Evolutionary conservation across 2,113 vertebrate genomes (phyloP).

Genomic region (Ophiodon elongatus): DNA sequence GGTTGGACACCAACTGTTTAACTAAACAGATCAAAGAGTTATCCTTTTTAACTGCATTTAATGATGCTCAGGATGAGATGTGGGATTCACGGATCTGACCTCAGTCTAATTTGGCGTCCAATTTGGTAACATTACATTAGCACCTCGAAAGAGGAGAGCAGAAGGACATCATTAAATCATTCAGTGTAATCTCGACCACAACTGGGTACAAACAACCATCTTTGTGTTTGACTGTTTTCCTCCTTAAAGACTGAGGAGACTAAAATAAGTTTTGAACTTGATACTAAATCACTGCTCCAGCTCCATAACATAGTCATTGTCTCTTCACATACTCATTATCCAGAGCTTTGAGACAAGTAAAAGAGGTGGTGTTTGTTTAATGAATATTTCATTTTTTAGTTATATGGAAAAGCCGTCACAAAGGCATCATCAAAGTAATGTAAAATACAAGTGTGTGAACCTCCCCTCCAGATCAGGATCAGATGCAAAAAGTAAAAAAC

Average conservation of each 20-base stretch:
- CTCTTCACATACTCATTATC: constrained; percentile 20
- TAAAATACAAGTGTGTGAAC: constrained; percentile 4
- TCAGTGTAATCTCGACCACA: constrained; percentile 5
- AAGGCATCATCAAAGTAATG: constrained; percentile 1
- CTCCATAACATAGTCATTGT: constrained; percentile 23
- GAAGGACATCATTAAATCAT: constrained; percentile 28
- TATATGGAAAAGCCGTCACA: constrained; percentile 26
- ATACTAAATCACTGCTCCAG: constrained; percentile 19
- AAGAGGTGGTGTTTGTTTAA: constrained; percentile 47
- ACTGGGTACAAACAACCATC: constrained; percentile 5
- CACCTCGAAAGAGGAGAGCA: constrained; percentile 12
- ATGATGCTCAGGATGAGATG: not conserved
- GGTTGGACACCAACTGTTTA: not conserved
- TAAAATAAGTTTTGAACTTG: constrained; percentile 1
- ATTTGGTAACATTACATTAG: not conserved
- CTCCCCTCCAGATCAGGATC: not conserved
- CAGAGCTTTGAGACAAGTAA: constrained; percentile 19
- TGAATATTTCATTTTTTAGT: constrained; percentile 43
- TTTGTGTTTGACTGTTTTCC: constrained; percentile 8
- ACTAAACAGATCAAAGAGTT: not conserved
- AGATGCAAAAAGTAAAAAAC: not conserved
- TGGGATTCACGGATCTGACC: not conserved
- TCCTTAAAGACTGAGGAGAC: not conserved
- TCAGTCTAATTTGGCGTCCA: constrained; percentile 4
- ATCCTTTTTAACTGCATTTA: not conserved